Base-by-base conservation (phyloP, 2,888 invertebrate species). In the Ommatoiulus sabulosus region DNA sequence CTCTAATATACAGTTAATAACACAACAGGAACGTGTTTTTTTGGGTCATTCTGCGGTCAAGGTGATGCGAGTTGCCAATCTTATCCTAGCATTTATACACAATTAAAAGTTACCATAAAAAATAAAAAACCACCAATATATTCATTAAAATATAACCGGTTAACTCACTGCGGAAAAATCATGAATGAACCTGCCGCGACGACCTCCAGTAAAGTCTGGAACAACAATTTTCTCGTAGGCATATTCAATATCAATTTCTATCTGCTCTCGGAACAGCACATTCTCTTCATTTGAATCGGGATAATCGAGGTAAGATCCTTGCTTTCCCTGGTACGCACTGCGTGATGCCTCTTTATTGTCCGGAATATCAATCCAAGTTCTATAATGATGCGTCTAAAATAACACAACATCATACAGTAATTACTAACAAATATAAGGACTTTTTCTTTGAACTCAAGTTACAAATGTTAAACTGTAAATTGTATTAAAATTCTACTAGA, bases 161-260 rank as follows among this genome's bases (percentile, higher is more conserved):
- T 12, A 87, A 92, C 94, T 92, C 92, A 95, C 95, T 91, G 95
- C 94, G 90, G 95, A 95, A 92, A 99, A 99, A 93, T 99, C 98
- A 91, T 99, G 98, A 91, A 98, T 95, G 92, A 98, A 98, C 90
- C 96, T 95, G 88, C 97, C 97, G 86, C 94, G 95, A 57, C 96
- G 95, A 0, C 97, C 97, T 90, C 96, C 96, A 90, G 95, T 95
- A 92, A 97, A 97, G 92, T 96, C 96, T 17, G 96, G 96, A 8
- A 98, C 97, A 91, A 96, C 95, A 91, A 99, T 97, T 92, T 96
- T 96, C 92, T 98, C 97, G 92, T 96, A 94, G 90, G 96, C 95
- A 44, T 94, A 94, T 87, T 95, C 94, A 85, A 95, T 92, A 91
- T 96, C 96, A 90, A 98, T 94, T 91, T 97, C 97, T 91, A 98